phyloP scores from a whole-genome alignment of 2,888 invertebrate genomes.

The Tortricodes alternella region DNA sequence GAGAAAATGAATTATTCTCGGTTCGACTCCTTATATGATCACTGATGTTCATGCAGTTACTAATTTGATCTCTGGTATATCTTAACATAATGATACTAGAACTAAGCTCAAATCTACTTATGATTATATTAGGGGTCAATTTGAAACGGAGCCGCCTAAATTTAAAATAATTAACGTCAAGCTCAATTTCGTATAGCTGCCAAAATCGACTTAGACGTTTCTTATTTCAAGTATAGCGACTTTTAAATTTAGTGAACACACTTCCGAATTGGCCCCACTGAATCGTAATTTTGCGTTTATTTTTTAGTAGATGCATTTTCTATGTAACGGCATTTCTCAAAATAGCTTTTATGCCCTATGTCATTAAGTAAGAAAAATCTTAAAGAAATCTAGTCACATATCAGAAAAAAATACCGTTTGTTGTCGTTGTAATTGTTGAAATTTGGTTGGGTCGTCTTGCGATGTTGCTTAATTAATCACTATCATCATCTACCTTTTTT shows the following conservation, averaged over 20 bases:
- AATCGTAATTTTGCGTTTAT: background rate
- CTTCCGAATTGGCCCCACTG: too few species aligned
- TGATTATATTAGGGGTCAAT: too few species aligned
- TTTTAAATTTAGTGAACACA: too few species aligned
- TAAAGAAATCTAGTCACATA: constrained; percentile 26
- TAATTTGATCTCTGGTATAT: constrained; percentile 28
- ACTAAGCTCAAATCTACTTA: too few species aligned
- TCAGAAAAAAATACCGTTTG: constrained; percentile 1
- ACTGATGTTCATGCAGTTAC: constrained; percentile 9
- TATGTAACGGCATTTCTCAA: constrained; percentile 19
- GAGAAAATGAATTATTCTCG: constrained; percentile 70
- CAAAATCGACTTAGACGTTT: too few species aligned
- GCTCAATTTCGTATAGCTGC: too few species aligned
- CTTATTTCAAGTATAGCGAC: background rate
- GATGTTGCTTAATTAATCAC: background rate
- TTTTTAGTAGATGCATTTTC: constrained; percentile 22
- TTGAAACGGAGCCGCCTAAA: too few species aligned
- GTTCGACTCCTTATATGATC: constrained; percentile 34
- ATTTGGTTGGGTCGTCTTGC: background rate
- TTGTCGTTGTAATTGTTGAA: background rate
- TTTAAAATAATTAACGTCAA: too few species aligned
- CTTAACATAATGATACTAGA: background rate
- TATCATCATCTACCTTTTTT: too few species aligned
- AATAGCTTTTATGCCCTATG: constrained; percentile 1
- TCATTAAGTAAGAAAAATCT: background rate